Base-by-base conservation (phyloP, 2,113 vertebrate species). In the Hypanus sabinus region DNA sequence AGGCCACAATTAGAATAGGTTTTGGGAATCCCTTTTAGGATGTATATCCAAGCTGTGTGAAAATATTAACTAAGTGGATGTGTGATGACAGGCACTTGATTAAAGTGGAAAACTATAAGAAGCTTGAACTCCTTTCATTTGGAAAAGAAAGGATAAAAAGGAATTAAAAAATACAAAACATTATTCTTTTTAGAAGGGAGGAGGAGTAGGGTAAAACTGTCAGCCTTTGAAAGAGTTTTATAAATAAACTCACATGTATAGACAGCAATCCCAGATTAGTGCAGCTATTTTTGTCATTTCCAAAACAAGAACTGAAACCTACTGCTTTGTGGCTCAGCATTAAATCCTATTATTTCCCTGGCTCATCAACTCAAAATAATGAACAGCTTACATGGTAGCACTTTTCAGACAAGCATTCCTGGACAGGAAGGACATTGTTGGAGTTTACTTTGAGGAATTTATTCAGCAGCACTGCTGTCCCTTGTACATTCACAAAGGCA, bases 271-370 rank as follows among this genome's bases (percentile, higher is more conserved):
- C 60, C 60, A 20, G 60, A 90, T 90, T 90, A 65, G 30, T 33
- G 60, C n/a, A 20, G 14, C 57, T 76, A 76, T 76, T 76, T 76
- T 5, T 11, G 30, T 30, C 16, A 90, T 90, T 90, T 68, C 16
- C 0, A 85, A 90, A 90, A 88, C 85, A 65, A 30, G 85, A 88
- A 90, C n/a, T 90, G 85, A 68, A 90, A 33, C 60, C 14, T 79
- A n/a, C 18, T 68, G 60, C 30, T 65, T 65, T 90, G 60, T 90
- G 60, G 85, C 85, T 90, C n/a, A 68, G 60, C 60, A 90, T 90
- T 90, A 65, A 90, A 90, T 90, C 85, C 85, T 68, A 90, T 68
- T 65, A 90, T 90, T 46, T 65, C 30, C 24, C 81, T 57, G 22
- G 81, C 46, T 90, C 85, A n/a, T 90, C 60, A 16, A 65, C 60